phyloP scores from a whole-genome alignment of 2,113 vertebrate genomes.

The Ciconia maguari region DNA sequence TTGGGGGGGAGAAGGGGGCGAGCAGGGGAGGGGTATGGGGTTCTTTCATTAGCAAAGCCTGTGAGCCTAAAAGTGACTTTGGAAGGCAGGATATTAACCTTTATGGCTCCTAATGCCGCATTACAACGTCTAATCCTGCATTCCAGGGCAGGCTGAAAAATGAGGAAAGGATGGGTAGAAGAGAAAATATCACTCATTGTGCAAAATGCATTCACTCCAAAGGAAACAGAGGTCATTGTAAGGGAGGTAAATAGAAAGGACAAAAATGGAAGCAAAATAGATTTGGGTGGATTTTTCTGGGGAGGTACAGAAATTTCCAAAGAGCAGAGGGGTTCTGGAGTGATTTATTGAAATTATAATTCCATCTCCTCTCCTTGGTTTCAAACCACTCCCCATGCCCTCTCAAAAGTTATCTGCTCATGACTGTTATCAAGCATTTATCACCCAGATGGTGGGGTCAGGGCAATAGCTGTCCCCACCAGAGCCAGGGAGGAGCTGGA shows the following conservation, averaged over 20 bases:
- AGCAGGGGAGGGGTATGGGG: not conserved
- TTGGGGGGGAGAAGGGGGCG: not conserved
- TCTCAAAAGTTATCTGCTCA: not conserved
- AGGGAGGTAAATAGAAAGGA: not conserved
- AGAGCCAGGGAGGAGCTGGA: not conserved
- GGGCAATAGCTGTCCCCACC: not conserved
- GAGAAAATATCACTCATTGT: not conserved
- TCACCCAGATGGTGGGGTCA: not conserved
- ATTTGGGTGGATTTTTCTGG: not conserved
- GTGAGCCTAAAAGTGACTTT: not conserved
- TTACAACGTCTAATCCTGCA: conserved; percentile 38
- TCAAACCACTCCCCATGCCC: not conserved
- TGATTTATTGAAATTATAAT: not conserved
- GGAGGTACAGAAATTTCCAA: not conserved
- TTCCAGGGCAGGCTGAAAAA: conserved; percentile 31
- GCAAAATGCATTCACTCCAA: not conserved
- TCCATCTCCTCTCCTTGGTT: not conserved
- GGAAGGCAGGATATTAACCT: conserved; percentile 50
- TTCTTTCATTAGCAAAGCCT: conserved; percentile 44
- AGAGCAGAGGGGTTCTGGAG: not conserved
- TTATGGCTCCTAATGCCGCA: not conserved
- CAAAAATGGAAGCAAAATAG: not conserved
- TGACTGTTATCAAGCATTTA: not conserved
- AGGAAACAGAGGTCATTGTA: not conserved
- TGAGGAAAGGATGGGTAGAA: not conserved